Percentiles rank a stretch among this genome's conserved stretches.
phyloP scores from a whole-genome alignment of 2,888 invertebrate species.

The Laspeyria flexula region DNA sequence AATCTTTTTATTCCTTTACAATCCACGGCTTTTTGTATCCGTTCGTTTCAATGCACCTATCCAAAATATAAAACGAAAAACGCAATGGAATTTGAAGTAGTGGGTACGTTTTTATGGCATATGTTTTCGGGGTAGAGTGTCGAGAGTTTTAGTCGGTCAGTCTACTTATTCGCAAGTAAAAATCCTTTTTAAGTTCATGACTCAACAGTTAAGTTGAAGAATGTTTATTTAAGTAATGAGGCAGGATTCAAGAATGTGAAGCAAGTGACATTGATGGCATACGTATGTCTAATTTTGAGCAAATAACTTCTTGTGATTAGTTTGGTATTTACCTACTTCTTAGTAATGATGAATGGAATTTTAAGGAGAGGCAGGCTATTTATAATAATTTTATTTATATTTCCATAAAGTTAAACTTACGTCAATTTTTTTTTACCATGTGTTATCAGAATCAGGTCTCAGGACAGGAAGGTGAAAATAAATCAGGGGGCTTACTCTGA shows the following conservation, averaged over 20 bases:
- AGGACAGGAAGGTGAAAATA: no score
- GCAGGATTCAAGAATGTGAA: conserved; percentile 33
- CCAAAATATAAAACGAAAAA: not conserved
- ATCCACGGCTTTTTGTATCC: conserved; percentile 50
- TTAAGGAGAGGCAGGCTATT: not conserved
- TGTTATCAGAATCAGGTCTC: no score
- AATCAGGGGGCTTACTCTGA: no score
- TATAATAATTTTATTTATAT: no score
- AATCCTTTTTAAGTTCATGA: conserved; percentile 75
- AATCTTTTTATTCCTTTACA: conserved; percentile 13
- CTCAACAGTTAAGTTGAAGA: conserved; percentile 53
- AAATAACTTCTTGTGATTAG: conserved; percentile 16
- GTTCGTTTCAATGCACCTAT: conserved; percentile 31
- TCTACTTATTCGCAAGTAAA: conserved; percentile 58
- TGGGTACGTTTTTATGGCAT: not conserved
- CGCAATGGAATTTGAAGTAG: conserved; percentile 20
- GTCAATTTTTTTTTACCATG: no score
- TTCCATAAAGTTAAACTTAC: no score
- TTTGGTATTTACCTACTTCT: conserved; percentile 12
- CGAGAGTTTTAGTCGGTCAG: conserved; percentile 63
- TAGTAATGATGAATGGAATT: conserved; percentile 10
- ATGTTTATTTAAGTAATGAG: conserved; percentile 55
- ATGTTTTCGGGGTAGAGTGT: conserved; percentile 11
- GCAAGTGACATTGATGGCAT: conserved; percentile 34
- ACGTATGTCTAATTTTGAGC: conserved; percentile 23